Conservation (phyloP, 2,888 invertebrate species). For the Sphecodes monilicornis region DNA sequence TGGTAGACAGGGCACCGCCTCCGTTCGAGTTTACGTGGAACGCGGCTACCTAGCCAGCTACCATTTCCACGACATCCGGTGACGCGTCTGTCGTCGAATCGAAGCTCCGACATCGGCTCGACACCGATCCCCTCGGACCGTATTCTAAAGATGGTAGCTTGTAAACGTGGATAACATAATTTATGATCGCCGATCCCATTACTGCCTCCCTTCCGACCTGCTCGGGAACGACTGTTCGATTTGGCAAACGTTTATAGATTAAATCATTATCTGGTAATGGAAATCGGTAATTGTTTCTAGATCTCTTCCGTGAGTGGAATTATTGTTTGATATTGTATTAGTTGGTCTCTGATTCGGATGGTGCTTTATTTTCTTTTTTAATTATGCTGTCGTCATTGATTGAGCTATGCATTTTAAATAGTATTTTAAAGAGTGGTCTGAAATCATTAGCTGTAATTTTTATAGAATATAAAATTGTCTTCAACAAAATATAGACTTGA, state of each 20-base stretch:
- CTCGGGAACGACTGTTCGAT: background rate
- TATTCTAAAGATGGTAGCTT: constrained; percentile 74
- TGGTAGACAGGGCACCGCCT: constrained; percentile 50
- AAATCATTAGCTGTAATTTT: too few relatives aligned
- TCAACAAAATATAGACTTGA: too few relatives aligned
- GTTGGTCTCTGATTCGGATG: background rate
- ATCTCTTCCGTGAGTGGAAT: background rate
- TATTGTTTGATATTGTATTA: background rate
- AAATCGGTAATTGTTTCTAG: background rate
- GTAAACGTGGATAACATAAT: constrained; percentile 77
- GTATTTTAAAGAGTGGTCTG: too few relatives aligned
- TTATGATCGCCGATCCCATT: constrained; percentile 75
- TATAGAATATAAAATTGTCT: too few relatives aligned
- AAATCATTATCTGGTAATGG: background rate
- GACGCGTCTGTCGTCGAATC: constrained; percentile 55
- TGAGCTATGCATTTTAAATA: too few relatives aligned
- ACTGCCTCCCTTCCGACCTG: background rate
- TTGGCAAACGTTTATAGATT: constrained; percentile 5
- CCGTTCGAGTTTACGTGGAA: constrained; percentile 53
- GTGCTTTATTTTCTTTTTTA: too few relatives aligned
- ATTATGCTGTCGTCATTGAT: too few relatives aligned
- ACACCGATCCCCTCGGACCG: constrained; percentile 70
- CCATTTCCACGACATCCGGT: constrained; percentile 71
- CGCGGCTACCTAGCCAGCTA: constrained; percentile 41
- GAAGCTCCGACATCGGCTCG: constrained; percentile 66